phyloP scores from a whole-genome alignment of 2,113 vertebrate genomes.

The Calyptomena viridis region DNA sequence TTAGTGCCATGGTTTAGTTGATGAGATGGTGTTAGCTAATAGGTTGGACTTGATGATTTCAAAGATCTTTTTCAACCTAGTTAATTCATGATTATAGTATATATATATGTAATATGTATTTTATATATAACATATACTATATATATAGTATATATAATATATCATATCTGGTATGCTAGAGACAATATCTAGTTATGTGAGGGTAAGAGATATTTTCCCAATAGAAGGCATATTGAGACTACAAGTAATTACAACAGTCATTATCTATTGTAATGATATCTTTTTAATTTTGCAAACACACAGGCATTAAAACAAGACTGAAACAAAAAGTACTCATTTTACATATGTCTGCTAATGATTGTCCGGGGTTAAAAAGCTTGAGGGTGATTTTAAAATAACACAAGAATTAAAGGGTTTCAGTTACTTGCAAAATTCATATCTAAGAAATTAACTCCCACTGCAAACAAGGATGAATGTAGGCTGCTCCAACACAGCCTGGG shows the following conservation, averaged over 20 bases:
- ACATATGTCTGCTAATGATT: background rate
- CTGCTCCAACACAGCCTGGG: background rate
- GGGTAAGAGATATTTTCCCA: background rate
- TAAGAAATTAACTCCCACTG: background rate
- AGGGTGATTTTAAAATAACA: constrained; percentile 1
- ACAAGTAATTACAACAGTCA: constrained; percentile 23
- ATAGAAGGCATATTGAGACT: constrained; percentile 25
- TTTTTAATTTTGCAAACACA: constrained; percentile 41
- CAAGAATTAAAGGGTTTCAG: constrained; percentile 27
- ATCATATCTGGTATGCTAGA: background rate
- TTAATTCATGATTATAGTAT: too few relatives aligned
- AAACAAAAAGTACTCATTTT: constrained; percentile 34
- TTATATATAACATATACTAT: too few relatives aligned
- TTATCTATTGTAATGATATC: constrained; percentile 19
- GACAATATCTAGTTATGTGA: background rate
- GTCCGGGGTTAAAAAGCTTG: constrained; percentile 2
- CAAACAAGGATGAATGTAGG: background rate
- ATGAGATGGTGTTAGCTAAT: too few relatives aligned
- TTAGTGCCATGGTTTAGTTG: too few relatives aligned
- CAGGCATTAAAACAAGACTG: background rate
- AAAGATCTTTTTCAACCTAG: too few relatives aligned
- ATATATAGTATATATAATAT: too few relatives aligned
- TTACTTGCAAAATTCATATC: background rate
- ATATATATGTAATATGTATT: too few relatives aligned
- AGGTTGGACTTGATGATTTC: too few relatives aligned